These are phyloP conservation scores for Mesocricetus auratus DNA, from an alignment of 2,113 vertebrate genomes.

Conservation along the genomic window DNA sequence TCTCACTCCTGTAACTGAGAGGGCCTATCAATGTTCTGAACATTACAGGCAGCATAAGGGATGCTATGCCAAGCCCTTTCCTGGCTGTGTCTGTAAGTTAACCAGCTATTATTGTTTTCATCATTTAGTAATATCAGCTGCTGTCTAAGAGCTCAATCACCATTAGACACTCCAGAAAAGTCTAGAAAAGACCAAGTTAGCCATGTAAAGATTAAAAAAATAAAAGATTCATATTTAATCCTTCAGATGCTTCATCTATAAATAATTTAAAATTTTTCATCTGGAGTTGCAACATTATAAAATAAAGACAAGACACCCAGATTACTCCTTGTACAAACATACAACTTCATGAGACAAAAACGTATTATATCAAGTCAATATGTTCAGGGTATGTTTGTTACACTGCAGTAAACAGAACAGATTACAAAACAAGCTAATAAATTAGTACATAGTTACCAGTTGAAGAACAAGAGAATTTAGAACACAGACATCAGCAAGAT, in stretches of 20 bases:
- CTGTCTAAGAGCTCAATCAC: neutral
- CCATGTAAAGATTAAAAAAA: neutral
- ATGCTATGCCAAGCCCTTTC: neutral
- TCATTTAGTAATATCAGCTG: neutral
- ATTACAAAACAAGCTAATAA: constrained; percentile 7
- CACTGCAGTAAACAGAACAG: neutral
- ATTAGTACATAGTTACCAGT: neutral
- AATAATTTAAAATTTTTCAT: neutral
- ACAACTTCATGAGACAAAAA: constrained; percentile 4
- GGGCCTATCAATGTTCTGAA: neutral
- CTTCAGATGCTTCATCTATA: neutral
- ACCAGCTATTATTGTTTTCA: neutral
- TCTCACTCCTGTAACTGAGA: neutral
- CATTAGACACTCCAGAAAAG: neutral
- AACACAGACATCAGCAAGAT: neutral
- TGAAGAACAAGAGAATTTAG: constrained; percentile 13
- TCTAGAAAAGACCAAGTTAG: neutral
- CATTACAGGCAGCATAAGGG: neutral
- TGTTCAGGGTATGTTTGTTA: neutral
- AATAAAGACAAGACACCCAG: neutral
- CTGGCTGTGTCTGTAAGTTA: neutral
- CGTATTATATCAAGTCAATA: constrained; percentile 15
- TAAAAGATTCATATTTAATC: neutral
- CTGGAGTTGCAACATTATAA: neutral
- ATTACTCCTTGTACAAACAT: neutral